Conservation (phyloP, 2,113 vertebrate genomes). For the Serinus canaria region DNA sequence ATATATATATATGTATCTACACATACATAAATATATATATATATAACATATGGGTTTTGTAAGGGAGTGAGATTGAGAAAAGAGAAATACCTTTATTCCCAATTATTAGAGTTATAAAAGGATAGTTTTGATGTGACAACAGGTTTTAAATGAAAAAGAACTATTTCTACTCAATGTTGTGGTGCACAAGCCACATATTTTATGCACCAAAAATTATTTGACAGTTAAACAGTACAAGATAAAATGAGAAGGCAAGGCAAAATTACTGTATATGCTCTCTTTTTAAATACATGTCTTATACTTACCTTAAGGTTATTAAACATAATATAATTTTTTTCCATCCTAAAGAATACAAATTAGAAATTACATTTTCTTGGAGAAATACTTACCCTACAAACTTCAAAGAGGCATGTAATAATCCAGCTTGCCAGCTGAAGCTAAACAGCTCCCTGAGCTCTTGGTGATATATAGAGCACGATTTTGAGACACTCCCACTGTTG, state of each 20-base stretch:
- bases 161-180: not conserved
- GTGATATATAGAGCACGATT: constrained; percentile 33
- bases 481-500: constrained; percentile 54
- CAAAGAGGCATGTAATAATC: not conserved
- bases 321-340: not conserved
- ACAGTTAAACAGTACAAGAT: not conserved
- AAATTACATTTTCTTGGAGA: constrained; percentile 13
- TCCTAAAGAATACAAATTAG: not conserved
- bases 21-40: not conserved
- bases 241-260: not conserved
- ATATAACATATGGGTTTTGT: not conserved
- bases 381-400: constrained; percentile 50
- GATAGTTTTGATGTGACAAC: not conserved
- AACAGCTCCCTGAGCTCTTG: not conserved
- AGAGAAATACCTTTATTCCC: not conserved
- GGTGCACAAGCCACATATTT: not conserved
- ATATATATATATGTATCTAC: not conserved
- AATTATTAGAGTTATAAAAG: not conserved
- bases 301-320: not conserved
- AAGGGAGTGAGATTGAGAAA: not conserved
- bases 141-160: not conserved
- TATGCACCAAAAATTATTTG: not conserved
- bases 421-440: not conserved
- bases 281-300: not conserved
- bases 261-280: not conserved